phyloP scores from a whole-genome alignment of 2,113 vertebrate species.

The Dolichotis patagonum region DNA sequence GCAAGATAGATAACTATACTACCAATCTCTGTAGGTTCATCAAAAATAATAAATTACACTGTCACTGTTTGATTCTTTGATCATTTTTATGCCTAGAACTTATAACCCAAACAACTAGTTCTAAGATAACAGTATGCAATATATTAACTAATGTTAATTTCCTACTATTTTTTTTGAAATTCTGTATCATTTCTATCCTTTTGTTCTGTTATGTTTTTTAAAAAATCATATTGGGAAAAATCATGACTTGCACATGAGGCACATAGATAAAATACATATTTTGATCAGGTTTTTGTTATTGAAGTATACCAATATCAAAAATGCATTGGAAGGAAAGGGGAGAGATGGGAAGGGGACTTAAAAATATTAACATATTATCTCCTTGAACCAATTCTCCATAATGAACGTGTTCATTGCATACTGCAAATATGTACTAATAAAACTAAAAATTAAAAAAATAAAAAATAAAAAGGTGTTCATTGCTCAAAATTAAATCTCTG shows the following conservation, averaged over 20 bases:
- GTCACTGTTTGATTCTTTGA: too few relatives aligned
- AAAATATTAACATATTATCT: not conserved
- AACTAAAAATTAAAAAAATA: not conserved
- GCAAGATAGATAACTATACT: too few relatives aligned
- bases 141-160: too few relatives aligned
- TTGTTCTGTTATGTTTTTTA: too few relatives aligned
- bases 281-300: not conserved
- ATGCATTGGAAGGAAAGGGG: not conserved
- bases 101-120: too few relatives aligned
- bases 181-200: too few relatives aligned
- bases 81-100: too few relatives aligned
- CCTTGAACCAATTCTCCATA: not conserved
- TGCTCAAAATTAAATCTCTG: constrained; percentile 46
- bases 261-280: not conserved
- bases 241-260: not conserved
- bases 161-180: too few relatives aligned
- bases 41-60: too few relatives aligned
- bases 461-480: not conserved
- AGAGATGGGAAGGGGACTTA: not conserved
- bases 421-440: not conserved
- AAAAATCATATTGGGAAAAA: not conserved
- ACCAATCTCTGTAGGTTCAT: too few relatives aligned
- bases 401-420: not conserved
- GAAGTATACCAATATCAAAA: constrained; percentile 8
- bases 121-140: too few relatives aligned